Evolutionary conservation across 2,888 invertebrate genomes (phyloP).

Genomic region (Drosophila cognata): DNA sequence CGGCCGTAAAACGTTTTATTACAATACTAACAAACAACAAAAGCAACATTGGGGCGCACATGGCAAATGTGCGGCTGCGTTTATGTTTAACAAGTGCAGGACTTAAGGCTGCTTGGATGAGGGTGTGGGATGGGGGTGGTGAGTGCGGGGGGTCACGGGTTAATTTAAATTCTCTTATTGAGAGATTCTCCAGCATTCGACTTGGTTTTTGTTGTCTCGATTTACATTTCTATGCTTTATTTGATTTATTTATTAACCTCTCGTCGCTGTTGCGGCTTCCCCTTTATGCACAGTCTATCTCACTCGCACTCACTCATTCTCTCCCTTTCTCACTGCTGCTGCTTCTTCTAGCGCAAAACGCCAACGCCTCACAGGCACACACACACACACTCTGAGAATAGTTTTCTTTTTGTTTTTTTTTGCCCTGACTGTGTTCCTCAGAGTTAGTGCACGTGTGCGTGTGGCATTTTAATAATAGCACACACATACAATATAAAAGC

Average conservation of each 20-base stretch:
- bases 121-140: not conserved
- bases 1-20: constrained; percentile 76
- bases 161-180: constrained; percentile 40
- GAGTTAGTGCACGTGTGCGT: constrained; percentile 39
- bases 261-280: constrained; percentile 17
- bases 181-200: constrained; percentile 22
- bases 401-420: constrained; percentile 41
- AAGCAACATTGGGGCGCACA: constrained; percentile 35
- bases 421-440: constrained; percentile 26
- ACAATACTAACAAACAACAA: constrained; percentile 42
- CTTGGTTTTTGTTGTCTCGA: constrained; percentile 30
- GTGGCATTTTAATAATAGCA: constrained; percentile 71
- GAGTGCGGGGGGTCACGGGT: not conserved
- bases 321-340: constrained; percentile 24
- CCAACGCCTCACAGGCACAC: constrained; percentile 71
- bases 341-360: constrained; percentile 58
- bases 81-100: constrained; percentile 65
- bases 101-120: not conserved
- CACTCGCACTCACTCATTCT: not conserved
- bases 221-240: constrained; percentile 61
- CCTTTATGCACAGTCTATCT: constrained; percentile 2
- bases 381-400: constrained; percentile 47
- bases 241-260: constrained; percentile 72
- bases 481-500: constrained; percentile 69
- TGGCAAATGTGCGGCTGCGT: constrained; percentile 66